Conservation (phyloP, 2,888 invertebrate genomes). For the Horisme vitalbata region DNA sequence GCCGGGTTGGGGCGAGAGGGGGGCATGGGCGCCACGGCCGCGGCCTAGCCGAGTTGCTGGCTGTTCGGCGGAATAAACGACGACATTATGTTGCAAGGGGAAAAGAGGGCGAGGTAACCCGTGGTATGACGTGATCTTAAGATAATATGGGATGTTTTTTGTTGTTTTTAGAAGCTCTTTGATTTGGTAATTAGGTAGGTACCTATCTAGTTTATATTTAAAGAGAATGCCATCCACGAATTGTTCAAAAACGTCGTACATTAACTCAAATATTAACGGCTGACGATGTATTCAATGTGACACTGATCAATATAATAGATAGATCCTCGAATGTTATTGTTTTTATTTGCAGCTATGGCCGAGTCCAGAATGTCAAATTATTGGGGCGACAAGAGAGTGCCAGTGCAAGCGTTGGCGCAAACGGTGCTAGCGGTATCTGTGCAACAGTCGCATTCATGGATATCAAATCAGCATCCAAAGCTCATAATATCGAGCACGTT, state of each 20-base stretch:
- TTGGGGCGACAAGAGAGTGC: slow-evolving; percentile 86
- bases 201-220: too few species aligned
- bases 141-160: neutral
- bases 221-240: too few species aligned
- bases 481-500: slow-evolving; percentile 94
- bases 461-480: slow-evolving; percentile 97
- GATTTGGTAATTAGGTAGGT: too few species aligned
- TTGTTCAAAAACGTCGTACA: too few species aligned
- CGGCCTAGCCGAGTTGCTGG: slow-evolving; percentile 26
- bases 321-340: slow-evolving; percentile 2
- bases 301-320: too few species aligned
- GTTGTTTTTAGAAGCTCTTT: neutral
- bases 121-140: slow-evolving; percentile 74
- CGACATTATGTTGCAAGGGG: slow-evolving; percentile 44
- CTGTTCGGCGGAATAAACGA: slow-evolving; percentile 39
- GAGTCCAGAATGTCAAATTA: slow-evolving; percentile 98
- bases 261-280: too few species aligned
- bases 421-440: slow-evolving; percentile 86
- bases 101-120: slow-evolving; percentile 49
- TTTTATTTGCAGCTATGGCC: slow-evolving; percentile 92
- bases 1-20: slow-evolving; percentile 32
- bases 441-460: slow-evolving; percentile 98
- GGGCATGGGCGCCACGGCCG: slow-evolving; percentile 37
- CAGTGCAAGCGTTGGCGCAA: slow-evolving; percentile 76
- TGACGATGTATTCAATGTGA: too few species aligned